A percentile compares a stretch with the other conserved stretches of the same genome.
Evolutionary conservation across 2,797 vertebrate genomes (phyloP).

Genomic region (Mus caroli): DNA sequence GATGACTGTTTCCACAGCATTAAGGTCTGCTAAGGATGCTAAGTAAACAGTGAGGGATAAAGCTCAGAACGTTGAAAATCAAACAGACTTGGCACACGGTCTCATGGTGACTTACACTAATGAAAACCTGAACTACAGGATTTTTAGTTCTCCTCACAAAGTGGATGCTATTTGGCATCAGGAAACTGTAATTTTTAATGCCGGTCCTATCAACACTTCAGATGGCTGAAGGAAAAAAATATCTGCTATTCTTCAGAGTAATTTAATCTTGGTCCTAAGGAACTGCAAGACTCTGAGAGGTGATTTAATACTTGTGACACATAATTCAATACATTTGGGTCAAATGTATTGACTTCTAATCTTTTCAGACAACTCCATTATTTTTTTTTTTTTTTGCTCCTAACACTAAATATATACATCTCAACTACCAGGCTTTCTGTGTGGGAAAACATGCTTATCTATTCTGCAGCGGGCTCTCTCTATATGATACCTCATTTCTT

Average conservation of each 20-base stretch:
- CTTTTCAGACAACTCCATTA: constrained; percentile 75
- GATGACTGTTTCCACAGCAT: constrained; percentile 80
- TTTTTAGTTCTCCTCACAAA: constrained; percentile 30
- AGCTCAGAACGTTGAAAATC: constrained; percentile 53
- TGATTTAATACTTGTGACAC: constrained; percentile 78
- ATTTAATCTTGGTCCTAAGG: constrained; percentile 66
- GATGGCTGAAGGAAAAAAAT: constrained; percentile 68
- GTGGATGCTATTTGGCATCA: not conserved
- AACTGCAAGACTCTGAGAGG: constrained; percentile 54
- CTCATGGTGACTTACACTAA: not conserved
- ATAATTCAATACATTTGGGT: constrained; percentile 67
- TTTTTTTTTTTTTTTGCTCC: constrained; percentile 65
- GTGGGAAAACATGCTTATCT: not conserved
- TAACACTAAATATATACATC: constrained; percentile 61
- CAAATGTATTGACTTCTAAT: constrained; percentile 78
- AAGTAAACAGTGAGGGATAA: constrained; percentile 59
- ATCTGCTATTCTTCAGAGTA: constrained; percentile 66
- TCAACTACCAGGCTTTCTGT: constrained; percentile 13
- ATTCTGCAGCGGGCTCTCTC: not conserved
- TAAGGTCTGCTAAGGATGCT: constrained; percentile 71
- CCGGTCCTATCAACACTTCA: constrained; percentile 53
- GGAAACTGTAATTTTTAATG: constrained; percentile 19
- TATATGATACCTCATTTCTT: constrained; percentile 20
- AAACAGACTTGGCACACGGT: not conserved
- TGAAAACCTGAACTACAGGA: constrained; percentile 13